Evolutionary conservation across 2,797 vertebrate species (phyloP).

Genomic region (Numenius phaeopus): DNA sequence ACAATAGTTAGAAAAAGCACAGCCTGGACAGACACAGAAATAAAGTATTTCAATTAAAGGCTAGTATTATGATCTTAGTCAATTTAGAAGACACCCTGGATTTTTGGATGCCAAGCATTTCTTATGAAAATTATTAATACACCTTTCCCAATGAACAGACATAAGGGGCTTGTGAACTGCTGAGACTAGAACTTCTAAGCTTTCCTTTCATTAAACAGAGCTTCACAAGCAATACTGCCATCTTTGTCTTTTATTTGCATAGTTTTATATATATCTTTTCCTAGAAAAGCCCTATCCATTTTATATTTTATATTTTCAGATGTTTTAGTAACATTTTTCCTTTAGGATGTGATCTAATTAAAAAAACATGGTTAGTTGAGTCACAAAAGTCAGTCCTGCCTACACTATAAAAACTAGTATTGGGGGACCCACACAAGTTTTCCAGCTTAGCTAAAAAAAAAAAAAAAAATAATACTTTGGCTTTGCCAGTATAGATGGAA

Average conservation of each 20-base stretch:
- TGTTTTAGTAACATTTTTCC: slow-evolving; percentile 45
- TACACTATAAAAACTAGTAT: background rate
- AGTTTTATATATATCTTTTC: background rate
- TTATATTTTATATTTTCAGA: slow-evolving; percentile 53
- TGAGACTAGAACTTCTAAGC: background rate
- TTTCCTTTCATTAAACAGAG: background rate
- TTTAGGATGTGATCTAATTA: slow-evolving; percentile 69
- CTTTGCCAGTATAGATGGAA: background rate
- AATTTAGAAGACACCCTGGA: background rate
- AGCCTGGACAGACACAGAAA: slow-evolving; percentile 5
- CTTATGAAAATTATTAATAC: slow-evolving; percentile 11
- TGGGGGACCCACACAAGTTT: background rate
- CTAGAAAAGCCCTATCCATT: slow-evolving; percentile 45
- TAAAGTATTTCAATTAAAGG: background rate
- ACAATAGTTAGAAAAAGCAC: background rate
- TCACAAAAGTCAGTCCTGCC: slow-evolving; percentile 20
- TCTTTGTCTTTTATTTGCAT: slow-evolving; percentile 39
- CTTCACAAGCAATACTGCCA: slow-evolving; percentile 37
- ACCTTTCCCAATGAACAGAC: slow-evolving; percentile 18
- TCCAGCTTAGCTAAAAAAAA: background rate
- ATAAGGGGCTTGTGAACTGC: background rate
- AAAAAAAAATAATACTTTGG: background rate
- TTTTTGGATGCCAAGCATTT: background rate
- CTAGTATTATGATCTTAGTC: background rate
- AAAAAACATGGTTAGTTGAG: slow-evolving; percentile 60